phyloP scores from a whole-genome alignment of 2,797 vertebrate species.

The Sebastes steindachneri region DNA sequence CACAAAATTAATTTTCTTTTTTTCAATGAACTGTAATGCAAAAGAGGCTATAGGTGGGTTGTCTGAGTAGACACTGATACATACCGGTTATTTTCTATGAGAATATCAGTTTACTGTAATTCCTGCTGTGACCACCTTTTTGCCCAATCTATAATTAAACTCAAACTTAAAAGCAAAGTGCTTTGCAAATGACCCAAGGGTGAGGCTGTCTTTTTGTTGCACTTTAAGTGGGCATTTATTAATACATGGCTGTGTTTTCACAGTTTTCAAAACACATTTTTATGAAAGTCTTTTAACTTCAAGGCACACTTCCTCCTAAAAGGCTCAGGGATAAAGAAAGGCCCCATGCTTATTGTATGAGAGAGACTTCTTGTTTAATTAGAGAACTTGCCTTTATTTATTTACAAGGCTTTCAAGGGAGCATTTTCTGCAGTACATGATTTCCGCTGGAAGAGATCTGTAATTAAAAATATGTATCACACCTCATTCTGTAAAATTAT shows the following conservation, averaged over 20 bases:
- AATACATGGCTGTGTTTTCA: slow-evolving; percentile 63
- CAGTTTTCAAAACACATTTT: slow-evolving; percentile 68
- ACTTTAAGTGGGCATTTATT: slow-evolving; percentile 69
- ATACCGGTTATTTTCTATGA: neutral
- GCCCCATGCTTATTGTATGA: slow-evolving; percentile 54
- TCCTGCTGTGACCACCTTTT: slow-evolving; percentile 54
- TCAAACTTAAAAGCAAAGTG: slow-evolving; percentile 63
- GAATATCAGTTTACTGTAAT: slow-evolving; percentile 31
- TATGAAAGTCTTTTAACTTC: slow-evolving; percentile 57
- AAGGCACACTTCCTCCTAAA: slow-evolving; percentile 50
- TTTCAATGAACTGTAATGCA: neutral
- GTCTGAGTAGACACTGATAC: neutral
- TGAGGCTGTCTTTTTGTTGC: slow-evolving; percentile 65
- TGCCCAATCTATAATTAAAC: slow-evolving; percentile 76
- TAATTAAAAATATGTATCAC: slow-evolving; percentile 58
- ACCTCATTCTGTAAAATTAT: slow-evolving; percentile 27
- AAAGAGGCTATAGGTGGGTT: neutral
- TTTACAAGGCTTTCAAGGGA: slow-evolving; percentile 50
- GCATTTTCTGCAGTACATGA: slow-evolving; percentile 25
- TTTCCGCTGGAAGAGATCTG: slow-evolving; percentile 51
- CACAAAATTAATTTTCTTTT: neutral
- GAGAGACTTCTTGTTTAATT: slow-evolving; percentile 69
- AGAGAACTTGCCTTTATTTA: slow-evolving; percentile 56
- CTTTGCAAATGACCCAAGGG: slow-evolving; percentile 69
- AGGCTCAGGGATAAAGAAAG: slow-evolving; percentile 57